These are phyloP conservation scores for Hypanus sabinus DNA, from an alignment of 2,113 vertebrate genomes.

Conservation along the genomic window DNA sequence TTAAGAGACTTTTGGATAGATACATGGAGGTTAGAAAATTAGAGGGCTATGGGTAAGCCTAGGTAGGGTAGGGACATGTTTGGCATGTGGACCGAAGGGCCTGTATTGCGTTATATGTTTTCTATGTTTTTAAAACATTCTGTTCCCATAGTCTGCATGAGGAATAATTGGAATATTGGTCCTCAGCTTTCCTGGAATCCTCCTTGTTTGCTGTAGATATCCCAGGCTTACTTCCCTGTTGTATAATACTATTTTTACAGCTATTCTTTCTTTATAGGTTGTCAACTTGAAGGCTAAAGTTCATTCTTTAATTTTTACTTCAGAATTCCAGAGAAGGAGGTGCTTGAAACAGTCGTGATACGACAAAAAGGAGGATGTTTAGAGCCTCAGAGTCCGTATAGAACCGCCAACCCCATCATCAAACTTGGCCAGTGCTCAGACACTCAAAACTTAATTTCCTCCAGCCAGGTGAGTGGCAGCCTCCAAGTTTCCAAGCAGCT, in stretches of 20 bases:
- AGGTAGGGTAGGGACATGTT: no score
- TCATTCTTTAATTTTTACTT: conserved; percentile 12
- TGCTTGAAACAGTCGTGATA: conserved; percentile 66
- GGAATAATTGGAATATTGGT: not conserved
- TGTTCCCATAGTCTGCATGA: not conserved
- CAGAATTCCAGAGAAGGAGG: conserved; percentile 87
- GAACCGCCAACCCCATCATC: conserved; percentile 55
- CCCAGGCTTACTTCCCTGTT: not conserved
- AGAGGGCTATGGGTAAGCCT: no score
- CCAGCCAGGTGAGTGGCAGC: conserved; percentile 67
- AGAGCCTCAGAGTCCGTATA: conserved; percentile 70
- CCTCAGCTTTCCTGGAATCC: not conserved
- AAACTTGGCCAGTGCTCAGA: conserved; percentile 71
- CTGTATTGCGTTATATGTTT: no score
- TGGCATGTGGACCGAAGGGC: no score
- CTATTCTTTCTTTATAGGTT: not conserved
- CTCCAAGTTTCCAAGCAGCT: not conserved
- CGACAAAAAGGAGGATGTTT: conserved; percentile 77
- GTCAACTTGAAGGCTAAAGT: not conserved
- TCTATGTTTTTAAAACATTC: no score
- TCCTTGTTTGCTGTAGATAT: not conserved
- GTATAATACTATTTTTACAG: not conserved
- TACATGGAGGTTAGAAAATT: no score
- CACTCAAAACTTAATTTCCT: conserved; percentile 61
- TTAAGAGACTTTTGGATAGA: no score